Percentiles rank a stretch among this genome's conserved stretches.
phyloP scores from a whole-genome alignment of 2,888 invertebrate genomes.

The Epsilonema sp. region DNA sequence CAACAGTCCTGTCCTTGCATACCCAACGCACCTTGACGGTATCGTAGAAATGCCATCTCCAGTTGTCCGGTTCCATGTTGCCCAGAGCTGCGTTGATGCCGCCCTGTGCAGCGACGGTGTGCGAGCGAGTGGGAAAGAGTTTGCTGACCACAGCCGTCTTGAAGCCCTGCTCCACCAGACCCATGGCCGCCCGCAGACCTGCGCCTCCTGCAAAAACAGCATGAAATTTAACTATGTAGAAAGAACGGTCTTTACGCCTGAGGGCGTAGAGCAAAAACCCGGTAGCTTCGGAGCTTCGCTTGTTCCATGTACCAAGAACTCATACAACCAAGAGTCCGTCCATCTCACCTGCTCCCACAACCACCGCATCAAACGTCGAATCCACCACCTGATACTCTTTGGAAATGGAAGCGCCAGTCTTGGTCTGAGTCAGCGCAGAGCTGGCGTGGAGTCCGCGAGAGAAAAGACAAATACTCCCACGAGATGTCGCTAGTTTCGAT shows the following conservation, averaged over 20 bases:
- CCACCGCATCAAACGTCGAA: slow-evolving; percentile 81
- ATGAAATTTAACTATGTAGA: not conserved
- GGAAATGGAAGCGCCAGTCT: too few species aligned
- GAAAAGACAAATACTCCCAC: too few species aligned
- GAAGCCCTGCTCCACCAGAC: slow-evolving; percentile 83
- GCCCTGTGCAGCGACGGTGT: slow-evolving; percentile 95
- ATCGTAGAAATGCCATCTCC: slow-evolving; percentile 83
- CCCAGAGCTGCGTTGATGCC: slow-evolving; percentile 95
- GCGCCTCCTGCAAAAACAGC: slow-evolving; percentile 64
- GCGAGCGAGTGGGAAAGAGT: slow-evolving; percentile 87
- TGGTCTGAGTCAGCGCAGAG: too few species aligned
- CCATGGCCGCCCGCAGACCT: slow-evolving; percentile 86
- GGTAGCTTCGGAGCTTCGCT: slow-evolving; percentile 30
- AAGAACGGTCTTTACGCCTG: too few species aligned
- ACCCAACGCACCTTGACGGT: slow-evolving; percentile 45
- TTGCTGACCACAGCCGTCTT: slow-evolving; percentile 93
- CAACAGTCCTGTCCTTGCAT: not conserved
- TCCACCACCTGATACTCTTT: slow-evolving; percentile 72
- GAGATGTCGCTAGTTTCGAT: too few species aligned
- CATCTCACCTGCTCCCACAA: slow-evolving; percentile 74
- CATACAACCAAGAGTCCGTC: too few species aligned
- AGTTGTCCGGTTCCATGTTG: slow-evolving; percentile 76
- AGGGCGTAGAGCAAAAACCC: slow-evolving; percentile 17
- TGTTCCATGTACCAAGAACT: slow-evolving; percentile 34
- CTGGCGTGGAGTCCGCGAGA: too few species aligned